phyloP scores from a whole-genome alignment of 2,888 invertebrate species.

The Zygothrica quintamaculata region DNA sequence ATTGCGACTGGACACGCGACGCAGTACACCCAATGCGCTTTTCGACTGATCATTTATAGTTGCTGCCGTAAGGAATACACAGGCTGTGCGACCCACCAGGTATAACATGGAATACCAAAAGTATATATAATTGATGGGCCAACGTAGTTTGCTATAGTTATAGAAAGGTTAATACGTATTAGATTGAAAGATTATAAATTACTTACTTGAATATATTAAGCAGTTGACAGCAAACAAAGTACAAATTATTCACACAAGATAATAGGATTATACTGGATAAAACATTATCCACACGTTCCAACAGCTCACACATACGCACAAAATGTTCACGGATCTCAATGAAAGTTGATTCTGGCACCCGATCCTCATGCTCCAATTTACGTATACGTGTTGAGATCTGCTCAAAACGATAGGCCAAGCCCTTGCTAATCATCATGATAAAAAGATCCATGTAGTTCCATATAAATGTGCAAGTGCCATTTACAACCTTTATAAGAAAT shows the following conservation, averaged over 20 bases:
- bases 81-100: conserved; percentile 85
- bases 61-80: conserved; percentile 86
- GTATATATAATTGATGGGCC: conserved; percentile 85
- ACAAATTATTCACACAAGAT: conserved; percentile 89
- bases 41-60: conserved; percentile 86
- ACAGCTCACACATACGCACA: conserved; percentile 87
- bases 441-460: conserved; percentile 92
- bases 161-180: not conserved
- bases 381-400: conserved; percentile 86
- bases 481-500: conserved; percentile 52
- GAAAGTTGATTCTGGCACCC: conserved; percentile 85
- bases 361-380: conserved; percentile 72
- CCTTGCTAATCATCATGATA: conserved; percentile 89
- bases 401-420: conserved; percentile 88
- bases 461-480: conserved; percentile 86
- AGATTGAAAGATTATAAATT: no score
- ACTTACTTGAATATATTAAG: conserved; percentile 86
- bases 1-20: conserved; percentile 78
- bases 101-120: conserved; percentile 86
- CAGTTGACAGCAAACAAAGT: conserved; percentile 90
- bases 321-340: conserved; percentile 89
- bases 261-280: conserved; percentile 89
- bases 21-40: conserved; percentile 85
- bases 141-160: conserved; percentile 83
- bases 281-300: conserved; percentile 87